These are phyloP conservation scores for Siniperca scherzeri DNA, from an alignment of 2,797 vertebrate species.

Conservation along the genomic window DNA sequence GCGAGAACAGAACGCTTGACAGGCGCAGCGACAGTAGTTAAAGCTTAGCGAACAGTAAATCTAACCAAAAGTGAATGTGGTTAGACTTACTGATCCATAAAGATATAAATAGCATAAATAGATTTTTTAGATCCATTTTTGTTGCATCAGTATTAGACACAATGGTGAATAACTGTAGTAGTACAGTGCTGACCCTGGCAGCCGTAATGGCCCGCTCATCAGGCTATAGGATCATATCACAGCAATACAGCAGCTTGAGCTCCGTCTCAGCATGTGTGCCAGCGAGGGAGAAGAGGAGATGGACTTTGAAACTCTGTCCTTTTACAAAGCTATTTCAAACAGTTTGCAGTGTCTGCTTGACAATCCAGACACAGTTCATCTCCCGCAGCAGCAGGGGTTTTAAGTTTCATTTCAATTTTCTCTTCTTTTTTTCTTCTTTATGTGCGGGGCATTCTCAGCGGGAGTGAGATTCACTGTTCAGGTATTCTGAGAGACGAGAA, in stretches of 20 bases:
- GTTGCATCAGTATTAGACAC: background rate
- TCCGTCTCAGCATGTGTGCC: constrained; percentile 28
- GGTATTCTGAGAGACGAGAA: constrained; percentile 49
- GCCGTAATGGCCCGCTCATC: constrained; percentile 31
- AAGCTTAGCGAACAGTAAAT: background rate
- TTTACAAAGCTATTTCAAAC: constrained; percentile 69
- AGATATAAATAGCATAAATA: background rate
- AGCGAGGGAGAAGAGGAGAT: background rate
- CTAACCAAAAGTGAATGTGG: background rate
- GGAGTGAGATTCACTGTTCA: constrained; percentile 56
- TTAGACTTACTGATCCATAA: background rate
- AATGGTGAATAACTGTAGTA: background rate
- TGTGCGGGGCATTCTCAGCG: constrained; percentile 45
- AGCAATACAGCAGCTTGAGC: constrained; percentile 30
- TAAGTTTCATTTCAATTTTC: constrained; percentile 75
- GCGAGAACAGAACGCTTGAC: background rate
- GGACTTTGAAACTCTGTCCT: constrained; percentile 39
- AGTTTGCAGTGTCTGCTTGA: constrained; percentile 56
- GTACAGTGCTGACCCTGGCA: constrained; percentile 11
- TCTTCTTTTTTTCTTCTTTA: constrained; percentile 18
- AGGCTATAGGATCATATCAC: constrained; percentile 39
- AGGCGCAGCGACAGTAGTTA: background rate
- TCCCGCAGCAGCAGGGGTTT: constrained; percentile 63
- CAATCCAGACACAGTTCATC: constrained; percentile 72
- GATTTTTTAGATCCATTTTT: background rate